Evolutionary conservation across 2,113 vertebrate genomes (phyloP).

Genomic region (Motacilla tschutschensis): DNA sequence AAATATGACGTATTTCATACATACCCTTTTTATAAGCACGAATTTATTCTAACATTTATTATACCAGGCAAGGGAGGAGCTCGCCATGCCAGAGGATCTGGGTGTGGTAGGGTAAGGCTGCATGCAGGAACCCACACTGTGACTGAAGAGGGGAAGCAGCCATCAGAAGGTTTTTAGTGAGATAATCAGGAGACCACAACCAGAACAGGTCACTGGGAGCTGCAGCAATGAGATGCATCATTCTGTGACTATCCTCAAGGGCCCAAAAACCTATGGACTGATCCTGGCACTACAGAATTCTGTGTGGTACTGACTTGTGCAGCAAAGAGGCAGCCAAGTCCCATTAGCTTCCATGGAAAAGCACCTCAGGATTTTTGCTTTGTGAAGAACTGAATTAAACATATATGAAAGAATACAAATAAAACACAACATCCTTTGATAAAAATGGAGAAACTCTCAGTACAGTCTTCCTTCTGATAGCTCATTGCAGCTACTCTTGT

Average conservation of each 20-base stretch:
- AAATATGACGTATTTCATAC: too few relatives aligned
- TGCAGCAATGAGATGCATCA: not conserved
- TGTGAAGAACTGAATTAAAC: not conserved
- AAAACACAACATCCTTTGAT: not conserved
- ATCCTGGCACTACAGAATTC: not conserved
- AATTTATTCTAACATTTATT: too few relatives aligned
- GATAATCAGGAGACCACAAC: not conserved
- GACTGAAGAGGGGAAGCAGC: not conserved
- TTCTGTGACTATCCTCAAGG: not conserved
- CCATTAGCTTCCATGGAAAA: not conserved
- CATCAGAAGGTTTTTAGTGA: not conserved
- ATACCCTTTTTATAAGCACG: too few relatives aligned
- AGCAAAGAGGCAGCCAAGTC: not conserved
- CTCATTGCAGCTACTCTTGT: not conserved
- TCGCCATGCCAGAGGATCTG: rapidly evolving
- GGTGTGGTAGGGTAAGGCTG: not conserved
- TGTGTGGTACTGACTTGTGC: not conserved
- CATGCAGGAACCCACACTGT: rapidly evolving
- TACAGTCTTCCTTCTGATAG: not conserved
- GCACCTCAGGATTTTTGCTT: not conserved
- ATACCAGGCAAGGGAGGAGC: not conserved
- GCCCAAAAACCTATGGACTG: not conserved
- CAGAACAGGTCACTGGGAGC: not conserved
- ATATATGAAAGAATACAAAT: not conserved
- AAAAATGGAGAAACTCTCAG: not conserved